Conservation (phyloP, 2,888 invertebrate genomes). For the Noctua pronuba region DNA sequence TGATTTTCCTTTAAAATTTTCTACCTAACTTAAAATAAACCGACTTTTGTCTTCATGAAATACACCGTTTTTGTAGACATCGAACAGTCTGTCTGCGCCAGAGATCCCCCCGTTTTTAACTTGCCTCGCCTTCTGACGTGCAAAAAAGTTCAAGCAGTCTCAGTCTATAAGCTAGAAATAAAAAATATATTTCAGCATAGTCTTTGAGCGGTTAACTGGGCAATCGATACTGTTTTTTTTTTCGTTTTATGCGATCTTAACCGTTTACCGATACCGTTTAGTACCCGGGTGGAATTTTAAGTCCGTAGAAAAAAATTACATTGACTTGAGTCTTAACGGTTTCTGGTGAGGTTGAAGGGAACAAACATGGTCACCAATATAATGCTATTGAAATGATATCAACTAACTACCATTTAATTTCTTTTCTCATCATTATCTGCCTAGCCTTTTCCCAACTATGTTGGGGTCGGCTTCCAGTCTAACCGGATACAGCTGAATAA, state of each 20-base stretch:
- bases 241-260: constrained; percentile 12
- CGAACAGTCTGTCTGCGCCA: constrained; percentile 40
- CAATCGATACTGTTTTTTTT: constrained; percentile 4
- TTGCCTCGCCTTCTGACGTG: not conserved
- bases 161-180: not conserved
- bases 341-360: not conserved
- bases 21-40: not conserved
- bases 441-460: too few species aligned
- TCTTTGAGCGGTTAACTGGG: constrained; percentile 8
- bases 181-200: constrained; percentile 13
- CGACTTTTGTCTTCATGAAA: constrained; percentile 13
- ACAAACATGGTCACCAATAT: not conserved
- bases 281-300: constrained; percentile 20
- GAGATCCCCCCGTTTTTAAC: constrained; percentile 42
- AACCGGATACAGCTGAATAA: too few species aligned
- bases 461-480: too few species aligned
- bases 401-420: not conserved
- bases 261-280: constrained; percentile 18
- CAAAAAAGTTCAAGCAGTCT: constrained; percentile 18
- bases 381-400: not conserved
- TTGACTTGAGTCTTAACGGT: not conserved
- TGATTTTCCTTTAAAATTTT: not conserved
- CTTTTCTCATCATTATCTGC: not conserved
- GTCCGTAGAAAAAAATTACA: not conserved
- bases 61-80: constrained; percentile 27